Evolutionary conservation across 1,140 invertebrate species (phyloP).

Genomic region (Goniozus legneri): DNA sequence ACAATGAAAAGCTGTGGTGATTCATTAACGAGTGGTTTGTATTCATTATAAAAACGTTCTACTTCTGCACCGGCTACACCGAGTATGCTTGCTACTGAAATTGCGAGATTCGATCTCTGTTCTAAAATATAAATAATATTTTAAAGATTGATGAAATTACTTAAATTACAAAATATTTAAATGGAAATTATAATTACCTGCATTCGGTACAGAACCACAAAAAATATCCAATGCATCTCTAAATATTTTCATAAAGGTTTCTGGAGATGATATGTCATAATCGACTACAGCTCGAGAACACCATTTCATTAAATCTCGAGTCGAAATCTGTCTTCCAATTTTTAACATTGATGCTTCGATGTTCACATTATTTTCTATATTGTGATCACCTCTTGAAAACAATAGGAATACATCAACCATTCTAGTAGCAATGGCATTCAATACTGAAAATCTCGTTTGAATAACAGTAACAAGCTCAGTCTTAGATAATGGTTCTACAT

Average conservation of each 20-base stretch:
- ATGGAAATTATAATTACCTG: constrained; percentile 42
- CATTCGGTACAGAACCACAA: constrained; percentile 69
- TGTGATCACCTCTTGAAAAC: constrained; percentile 70
- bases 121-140: constrained; percentile 40
- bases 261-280: constrained; percentile 71
- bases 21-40: constrained; percentile 73
- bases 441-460: constrained; percentile 65
- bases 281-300: constrained; percentile 73
- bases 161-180: constrained; percentile 7
- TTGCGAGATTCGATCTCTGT: constrained; percentile 64
- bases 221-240: constrained; percentile 93
- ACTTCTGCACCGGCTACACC: constrained; percentile 81
- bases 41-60: constrained; percentile 72
- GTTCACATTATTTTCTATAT: constrained; percentile 29
- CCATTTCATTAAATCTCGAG: constrained; percentile 91
- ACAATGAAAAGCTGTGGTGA: constrained; percentile 51
- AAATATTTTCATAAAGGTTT: constrained; percentile 73
- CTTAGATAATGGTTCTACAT: constrained; percentile 73
- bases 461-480: constrained; percentile 71
- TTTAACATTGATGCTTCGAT: constrained; percentile 44
- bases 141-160: too few relatives aligned
- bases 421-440: constrained; percentile 71
- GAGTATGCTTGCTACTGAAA: constrained; percentile 72
- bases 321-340: constrained; percentile 67
- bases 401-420: constrained; percentile 83